A percentile compares a stretch with the other conserved stretches of the same genome.
These are phyloP conservation scores for Timema podura DNA, from an alignment of 2,888 invertebrate genomes.

Conservation along the genomic window DNA sequence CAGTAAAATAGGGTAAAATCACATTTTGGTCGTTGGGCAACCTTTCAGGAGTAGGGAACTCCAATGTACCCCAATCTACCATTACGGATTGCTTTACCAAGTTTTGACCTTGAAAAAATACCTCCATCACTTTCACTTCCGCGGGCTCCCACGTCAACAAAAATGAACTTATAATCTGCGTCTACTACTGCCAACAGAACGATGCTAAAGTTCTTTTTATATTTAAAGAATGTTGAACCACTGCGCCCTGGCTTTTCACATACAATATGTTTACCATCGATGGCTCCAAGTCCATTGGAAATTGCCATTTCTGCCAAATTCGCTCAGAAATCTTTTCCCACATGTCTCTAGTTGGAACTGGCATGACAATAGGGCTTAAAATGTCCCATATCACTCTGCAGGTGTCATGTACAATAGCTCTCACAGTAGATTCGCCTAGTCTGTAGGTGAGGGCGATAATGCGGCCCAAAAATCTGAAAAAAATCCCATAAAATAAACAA, in stretches of 20 bases:
- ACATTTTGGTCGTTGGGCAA: constrained; percentile 3
- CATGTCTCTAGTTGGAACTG: background rate
- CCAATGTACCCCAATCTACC: no score
- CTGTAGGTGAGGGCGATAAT: background rate
- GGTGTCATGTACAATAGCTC: background rate
- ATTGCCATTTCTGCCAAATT: background rate
- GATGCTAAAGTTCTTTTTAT: background rate
- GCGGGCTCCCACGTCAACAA: background rate
- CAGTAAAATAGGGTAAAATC: background rate
- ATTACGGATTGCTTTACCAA: background rate
- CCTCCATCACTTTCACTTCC: background rate
- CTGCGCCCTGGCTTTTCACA: background rate
- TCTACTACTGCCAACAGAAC: background rate
- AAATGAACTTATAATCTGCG: background rate
- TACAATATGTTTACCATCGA: background rate
- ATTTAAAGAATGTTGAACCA: background rate
- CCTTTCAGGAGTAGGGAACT: background rate
- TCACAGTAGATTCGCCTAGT: background rate
- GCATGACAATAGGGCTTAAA: background rate
- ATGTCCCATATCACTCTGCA: background rate
- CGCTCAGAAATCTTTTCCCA: background rate
- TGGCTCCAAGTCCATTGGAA: background rate
- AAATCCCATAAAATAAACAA: no score
- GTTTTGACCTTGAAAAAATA: background rate
- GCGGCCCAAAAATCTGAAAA: background rate